Percentiles rank a stretch among this genome's conserved stretches.
Evolutionary conservation across 2,797 vertebrate species (phyloP).

Genomic region (Platalea minor): DNA sequence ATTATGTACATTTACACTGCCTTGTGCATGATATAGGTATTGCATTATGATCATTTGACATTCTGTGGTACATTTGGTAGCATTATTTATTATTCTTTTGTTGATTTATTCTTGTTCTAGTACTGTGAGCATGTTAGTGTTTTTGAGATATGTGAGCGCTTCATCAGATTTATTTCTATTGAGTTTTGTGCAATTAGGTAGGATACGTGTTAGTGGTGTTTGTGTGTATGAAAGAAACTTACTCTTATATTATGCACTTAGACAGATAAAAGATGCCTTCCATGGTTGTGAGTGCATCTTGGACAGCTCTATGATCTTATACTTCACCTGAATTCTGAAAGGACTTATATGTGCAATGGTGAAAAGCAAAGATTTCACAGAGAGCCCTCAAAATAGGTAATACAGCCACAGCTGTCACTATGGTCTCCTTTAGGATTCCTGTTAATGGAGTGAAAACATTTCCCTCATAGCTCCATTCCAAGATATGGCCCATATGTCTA

Average conservation of each 20-base stretch:
- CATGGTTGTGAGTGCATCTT: not conserved
- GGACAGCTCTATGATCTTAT: not conserved
- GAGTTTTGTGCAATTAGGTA: not conserved
- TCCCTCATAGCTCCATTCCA: not conserved
- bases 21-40: not conserved
- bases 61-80: not conserved
- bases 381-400: not conserved
- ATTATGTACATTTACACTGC: not conserved
- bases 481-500: not conserved
- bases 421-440: not conserved
- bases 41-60: not conserved
- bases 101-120: not conserved
- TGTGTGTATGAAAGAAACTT: not conserved
- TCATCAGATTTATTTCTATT: not conserved
- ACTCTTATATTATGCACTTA: not conserved
- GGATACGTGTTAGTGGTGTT: not conserved
- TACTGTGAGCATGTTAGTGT: not conserved
- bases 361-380: not conserved
- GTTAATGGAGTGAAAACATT: not conserved
- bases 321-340: not conserved
- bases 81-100: not conserved
- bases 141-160: not conserved
- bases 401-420: not conserved
- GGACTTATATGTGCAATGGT: not conserved
- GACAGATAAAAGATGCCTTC: not conserved